Conservation (phyloP, 2,797 vertebrate genomes). For the Craterocephalus amniculus region DNA sequence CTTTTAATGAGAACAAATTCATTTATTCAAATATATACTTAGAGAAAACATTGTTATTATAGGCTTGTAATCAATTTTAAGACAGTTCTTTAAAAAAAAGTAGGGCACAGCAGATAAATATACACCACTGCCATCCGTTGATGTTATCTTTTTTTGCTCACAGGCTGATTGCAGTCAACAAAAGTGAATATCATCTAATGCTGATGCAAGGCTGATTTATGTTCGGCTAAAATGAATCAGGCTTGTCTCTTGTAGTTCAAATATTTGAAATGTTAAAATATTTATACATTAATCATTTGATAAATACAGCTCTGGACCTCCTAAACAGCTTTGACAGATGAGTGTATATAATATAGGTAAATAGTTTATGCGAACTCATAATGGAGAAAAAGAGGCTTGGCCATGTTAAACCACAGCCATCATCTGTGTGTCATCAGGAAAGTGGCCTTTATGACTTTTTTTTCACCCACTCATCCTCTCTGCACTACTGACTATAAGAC, state of each 20-base stretch:
- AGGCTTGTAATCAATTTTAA: no score
- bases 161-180: no score
- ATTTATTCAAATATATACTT: no score
- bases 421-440: conserved; percentile 40
- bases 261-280: conserved; percentile 65
- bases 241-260: conserved; percentile 32
- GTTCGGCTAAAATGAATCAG: conserved; percentile 42
- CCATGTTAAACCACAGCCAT: conserved; percentile 41
- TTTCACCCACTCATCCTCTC: conserved; percentile 13
- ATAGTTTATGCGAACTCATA: conserved; percentile 78
- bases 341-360: conserved; percentile 76
- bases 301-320: conserved; percentile 42
- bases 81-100: no score
- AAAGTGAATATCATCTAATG: no score
- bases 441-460: conserved; percentile 41
- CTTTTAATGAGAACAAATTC: no score
- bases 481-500: conserved; percentile 1
- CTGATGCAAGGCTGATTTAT: neutral
- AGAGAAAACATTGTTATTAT: no score
- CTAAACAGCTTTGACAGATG: conserved; percentile 71
- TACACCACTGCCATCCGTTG: no score
- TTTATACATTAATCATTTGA: conserved; percentile 49
- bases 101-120: no score
- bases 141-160: no score
- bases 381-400: conserved; percentile 61